Evolutionary conservation across 2,797 vertebrate genomes (phyloP).

Genomic region (Margarornis squamiger): DNA sequence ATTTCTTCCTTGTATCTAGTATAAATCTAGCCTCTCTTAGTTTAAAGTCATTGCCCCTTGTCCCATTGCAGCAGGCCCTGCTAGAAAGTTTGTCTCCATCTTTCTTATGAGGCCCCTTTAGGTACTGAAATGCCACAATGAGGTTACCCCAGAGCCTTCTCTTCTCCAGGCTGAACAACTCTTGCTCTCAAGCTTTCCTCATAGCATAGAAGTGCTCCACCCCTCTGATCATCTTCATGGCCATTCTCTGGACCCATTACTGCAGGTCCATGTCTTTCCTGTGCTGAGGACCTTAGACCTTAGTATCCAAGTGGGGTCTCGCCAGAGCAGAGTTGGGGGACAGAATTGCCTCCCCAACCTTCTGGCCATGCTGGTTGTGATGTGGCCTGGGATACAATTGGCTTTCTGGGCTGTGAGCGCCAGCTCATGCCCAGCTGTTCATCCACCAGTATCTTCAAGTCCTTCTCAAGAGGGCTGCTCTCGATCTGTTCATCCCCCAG

Average conservation of each 20-base stretch:
- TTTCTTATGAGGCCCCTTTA: background rate
- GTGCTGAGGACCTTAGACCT: background rate
- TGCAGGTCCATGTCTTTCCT: background rate
- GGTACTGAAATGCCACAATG: background rate
- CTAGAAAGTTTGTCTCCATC: background rate
- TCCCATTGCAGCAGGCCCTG: background rate
- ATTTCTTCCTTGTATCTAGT: background rate
- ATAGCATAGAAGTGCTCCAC: background rate
- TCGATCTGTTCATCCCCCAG: background rate
- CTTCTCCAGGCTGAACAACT: background rate
- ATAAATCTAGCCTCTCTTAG: background rate
- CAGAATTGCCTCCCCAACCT: background rate
- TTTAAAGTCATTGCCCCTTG: background rate
- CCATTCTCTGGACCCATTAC: background rate
- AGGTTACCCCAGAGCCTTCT: background rate
- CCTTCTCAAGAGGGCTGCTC: background rate
- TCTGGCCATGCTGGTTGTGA: background rate
- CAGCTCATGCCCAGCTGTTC: background rate
- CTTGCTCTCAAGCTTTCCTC: background rate
- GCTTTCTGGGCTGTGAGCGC: background rate
- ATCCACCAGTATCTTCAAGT: background rate
- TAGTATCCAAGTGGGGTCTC: background rate
- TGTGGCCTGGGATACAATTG: background rate
- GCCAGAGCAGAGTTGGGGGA: background rate
- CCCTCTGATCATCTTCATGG: background rate